Evolutionary conservation across 2,797 vertebrate genomes (phyloP).

Genomic region (Pangasius djambal): DNA sequence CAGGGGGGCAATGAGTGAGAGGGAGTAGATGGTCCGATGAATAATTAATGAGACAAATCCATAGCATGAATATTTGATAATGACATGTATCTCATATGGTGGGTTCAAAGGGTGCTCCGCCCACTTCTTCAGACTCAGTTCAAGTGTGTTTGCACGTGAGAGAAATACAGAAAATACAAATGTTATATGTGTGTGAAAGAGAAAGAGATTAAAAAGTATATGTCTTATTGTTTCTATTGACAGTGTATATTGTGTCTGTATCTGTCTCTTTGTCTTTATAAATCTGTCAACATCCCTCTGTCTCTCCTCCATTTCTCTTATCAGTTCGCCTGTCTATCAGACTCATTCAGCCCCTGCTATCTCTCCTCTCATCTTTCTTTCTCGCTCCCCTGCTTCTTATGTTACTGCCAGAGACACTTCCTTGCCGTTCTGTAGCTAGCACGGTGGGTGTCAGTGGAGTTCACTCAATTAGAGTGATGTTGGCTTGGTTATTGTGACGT

Average conservation of each 20-base stretch:
- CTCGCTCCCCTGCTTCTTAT: slow-evolving; percentile 28
- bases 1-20: slow-evolving; percentile 20
- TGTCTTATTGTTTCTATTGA: slow-evolving; percentile 53
- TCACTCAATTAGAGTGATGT: slow-evolving; percentile 38
- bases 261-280: slow-evolving; percentile 64
- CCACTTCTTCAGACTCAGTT: slow-evolving; percentile 43
- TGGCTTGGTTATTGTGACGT: slow-evolving; percentile 31
- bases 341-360: slow-evolving; percentile 40
- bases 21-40: slow-evolving; percentile 41
- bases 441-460: slow-evolving; percentile 27
- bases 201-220: slow-evolving; percentile 45
- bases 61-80: slow-evolving; percentile 72
- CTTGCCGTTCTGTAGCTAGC: background rate
- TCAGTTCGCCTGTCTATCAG: slow-evolving; percentile 52
- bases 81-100: slow-evolving; percentile 70
- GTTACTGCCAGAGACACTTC: slow-evolving; percentile 33
- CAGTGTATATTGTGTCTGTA: slow-evolving; percentile 51
- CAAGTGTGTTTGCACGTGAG: slow-evolving; percentile 31
- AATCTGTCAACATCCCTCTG: slow-evolving; percentile 63
- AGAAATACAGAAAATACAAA: slow-evolving; percentile 15
- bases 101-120: slow-evolving; percentile 49
- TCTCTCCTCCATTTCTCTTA: slow-evolving; percentile 49
- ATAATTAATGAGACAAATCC: slow-evolving; percentile 71
- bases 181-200: slow-evolving; percentile 16
- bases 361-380: slow-evolving; percentile 46